These are phyloP conservation scores for Altica lythri DNA, from an alignment of 2,888 invertebrate species.

Conservation along the genomic window DNA sequence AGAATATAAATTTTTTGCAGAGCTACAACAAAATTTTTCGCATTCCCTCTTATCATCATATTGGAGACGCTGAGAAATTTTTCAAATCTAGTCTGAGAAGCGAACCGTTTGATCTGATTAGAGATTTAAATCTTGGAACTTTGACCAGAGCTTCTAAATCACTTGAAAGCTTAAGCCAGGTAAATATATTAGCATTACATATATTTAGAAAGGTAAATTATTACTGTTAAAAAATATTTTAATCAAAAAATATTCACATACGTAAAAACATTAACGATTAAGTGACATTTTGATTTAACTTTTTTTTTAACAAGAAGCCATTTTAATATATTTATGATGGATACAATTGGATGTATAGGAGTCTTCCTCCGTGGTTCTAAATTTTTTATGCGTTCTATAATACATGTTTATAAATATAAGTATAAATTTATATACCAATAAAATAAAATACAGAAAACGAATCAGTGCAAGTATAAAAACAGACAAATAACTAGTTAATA, in stretches of 20 bases:
- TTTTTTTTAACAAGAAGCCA: no score
- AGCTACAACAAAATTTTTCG: slow-evolving; percentile 42
- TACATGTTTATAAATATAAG: no score
- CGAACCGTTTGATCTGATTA: slow-evolving; percentile 47
- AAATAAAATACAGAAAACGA: no score
- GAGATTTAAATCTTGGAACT: slow-evolving; percentile 33
- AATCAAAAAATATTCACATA: neutral
- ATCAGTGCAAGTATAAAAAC: no score
- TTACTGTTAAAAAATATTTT: neutral
- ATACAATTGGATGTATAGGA: no score
- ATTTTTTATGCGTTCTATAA: no score
- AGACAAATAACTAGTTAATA: no score
- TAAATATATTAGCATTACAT: neutral
- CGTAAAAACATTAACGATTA: no score
- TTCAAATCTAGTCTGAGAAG: slow-evolving; percentile 51
- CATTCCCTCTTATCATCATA: slow-evolving; percentile 34
- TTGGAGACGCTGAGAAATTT: slow-evolving; percentile 51
- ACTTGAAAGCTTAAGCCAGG: slow-evolving; percentile 22
- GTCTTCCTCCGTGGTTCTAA: no score
- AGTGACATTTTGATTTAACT: no score
- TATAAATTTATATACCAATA: no score
- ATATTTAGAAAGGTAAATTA: neutral
- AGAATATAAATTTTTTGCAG: slow-evolving; percentile 42
- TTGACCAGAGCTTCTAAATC: slow-evolving; percentile 27
- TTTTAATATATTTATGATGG: no score